These are phyloP conservation scores for Bemisia tabaci DNA, from an alignment of 1,140 invertebrate species.

Conservation along the genomic window DNA sequence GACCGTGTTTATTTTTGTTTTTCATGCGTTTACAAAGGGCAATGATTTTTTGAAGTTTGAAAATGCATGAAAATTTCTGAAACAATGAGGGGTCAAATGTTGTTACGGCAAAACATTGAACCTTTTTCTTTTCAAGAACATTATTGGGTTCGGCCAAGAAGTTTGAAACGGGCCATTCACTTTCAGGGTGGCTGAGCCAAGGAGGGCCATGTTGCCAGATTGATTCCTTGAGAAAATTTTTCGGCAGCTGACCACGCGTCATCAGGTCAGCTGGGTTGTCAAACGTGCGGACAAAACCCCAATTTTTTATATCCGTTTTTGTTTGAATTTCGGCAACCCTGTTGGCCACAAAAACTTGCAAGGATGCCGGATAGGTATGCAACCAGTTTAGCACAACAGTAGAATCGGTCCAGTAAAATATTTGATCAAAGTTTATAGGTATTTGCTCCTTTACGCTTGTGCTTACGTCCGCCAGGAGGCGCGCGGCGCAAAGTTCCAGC, in stretches of 20 bases:
- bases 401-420: constrained; percentile 25
- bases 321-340: no score
- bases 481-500: constrained; percentile 32
- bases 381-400: constrained; percentile 30
- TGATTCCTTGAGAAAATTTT: constrained; percentile 13
- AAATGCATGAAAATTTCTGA: no score
- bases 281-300: constrained; percentile 27
- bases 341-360: constrained; percentile 32
- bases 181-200: background rate
- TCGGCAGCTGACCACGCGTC: constrained; percentile 23
- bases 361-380: constrained; percentile 16
- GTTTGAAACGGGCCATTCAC: background rate
- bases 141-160: background rate
- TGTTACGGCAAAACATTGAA: no score
- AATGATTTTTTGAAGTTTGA: no score
- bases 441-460: background rate
- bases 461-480: constrained; percentile 8
- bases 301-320: constrained; percentile 24
- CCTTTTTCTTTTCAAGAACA: no score
- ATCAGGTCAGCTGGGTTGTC: constrained; percentile 33
- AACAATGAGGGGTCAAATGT: no score
- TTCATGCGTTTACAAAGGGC: no score
- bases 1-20: no score
- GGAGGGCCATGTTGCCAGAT: constrained; percentile 18
- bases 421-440: constrained; percentile 5